These are phyloP conservation scores for Drosophila quadrilineata DNA, from an alignment of 1,140 invertebrate species.

Conservation along the genomic window DNA sequence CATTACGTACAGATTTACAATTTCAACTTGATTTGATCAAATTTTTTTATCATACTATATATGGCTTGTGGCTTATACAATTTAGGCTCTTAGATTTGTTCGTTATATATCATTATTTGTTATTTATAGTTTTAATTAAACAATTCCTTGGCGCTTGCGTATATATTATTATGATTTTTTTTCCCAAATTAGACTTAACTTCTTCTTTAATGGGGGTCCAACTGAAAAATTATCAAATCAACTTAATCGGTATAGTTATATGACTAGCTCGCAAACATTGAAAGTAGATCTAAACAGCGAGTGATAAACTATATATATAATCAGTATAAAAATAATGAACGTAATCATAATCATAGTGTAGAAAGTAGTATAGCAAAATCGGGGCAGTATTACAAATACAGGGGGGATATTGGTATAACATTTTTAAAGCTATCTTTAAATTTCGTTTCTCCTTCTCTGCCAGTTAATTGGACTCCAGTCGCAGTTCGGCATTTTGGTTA, in stretches of 20 bases:
- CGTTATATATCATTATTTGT: constrained; percentile 37
- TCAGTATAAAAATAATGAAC: constrained; percentile 2
- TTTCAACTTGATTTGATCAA: constrained; percentile 13
- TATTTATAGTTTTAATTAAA: constrained; percentile 63
- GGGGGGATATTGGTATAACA: constrained; percentile 68
- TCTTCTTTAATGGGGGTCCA: constrained; percentile 39
- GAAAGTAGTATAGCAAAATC: constrained; percentile 59
- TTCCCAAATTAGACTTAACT: constrained; percentile 33
- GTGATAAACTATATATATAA: constrained; percentile 13
- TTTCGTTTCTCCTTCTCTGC: too few relatives aligned
- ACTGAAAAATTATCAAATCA: too few relatives aligned
- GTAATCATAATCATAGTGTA: constrained; percentile 35
- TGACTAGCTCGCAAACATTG: too few relatives aligned
- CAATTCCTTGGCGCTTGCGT: constrained; percentile 80
- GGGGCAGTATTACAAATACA: constrained; percentile 64
- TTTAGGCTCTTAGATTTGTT: constrained; percentile 45
- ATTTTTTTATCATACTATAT: constrained; percentile 42
- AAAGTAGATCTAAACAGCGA: constrained; percentile 43
- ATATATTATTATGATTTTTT: constrained; percentile 40
- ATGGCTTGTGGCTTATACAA: constrained; percentile 41
- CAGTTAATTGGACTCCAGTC: constrained; percentile 45
- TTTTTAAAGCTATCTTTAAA: constrained; percentile 75
- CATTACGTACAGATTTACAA: constrained; percentile 24
- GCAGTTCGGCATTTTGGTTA: neutral
- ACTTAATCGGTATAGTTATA: too few relatives aligned